Evolutionary conservation across 2,888 invertebrate genomes (phyloP).

Genomic region (Idaea aversata): DNA sequence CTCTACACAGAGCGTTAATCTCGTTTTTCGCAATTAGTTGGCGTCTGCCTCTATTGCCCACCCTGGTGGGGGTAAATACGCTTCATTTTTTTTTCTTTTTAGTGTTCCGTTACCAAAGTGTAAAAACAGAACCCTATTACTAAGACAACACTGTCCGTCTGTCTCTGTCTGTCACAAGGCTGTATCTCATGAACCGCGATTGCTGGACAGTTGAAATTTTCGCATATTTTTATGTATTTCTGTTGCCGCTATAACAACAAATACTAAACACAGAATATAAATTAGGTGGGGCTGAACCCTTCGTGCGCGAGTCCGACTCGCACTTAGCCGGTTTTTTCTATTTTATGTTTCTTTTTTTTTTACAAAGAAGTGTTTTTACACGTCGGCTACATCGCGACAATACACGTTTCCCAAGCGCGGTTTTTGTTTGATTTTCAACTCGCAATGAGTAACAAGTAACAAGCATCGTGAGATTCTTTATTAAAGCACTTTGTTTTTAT

Average conservation of each 20-base stretch:
- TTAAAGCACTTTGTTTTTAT: slow-evolving; percentile 27
- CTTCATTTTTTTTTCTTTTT: slow-evolving; percentile 46
- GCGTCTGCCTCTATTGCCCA: slow-evolving; percentile 61
- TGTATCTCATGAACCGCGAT: no score
- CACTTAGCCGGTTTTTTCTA: slow-evolving; percentile 19
- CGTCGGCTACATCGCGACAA: slow-evolving; percentile 37
- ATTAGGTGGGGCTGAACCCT: no score
- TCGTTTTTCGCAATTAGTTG: slow-evolving; percentile 75
- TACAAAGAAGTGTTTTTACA: slow-evolving; percentile 49
- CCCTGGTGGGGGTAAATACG: slow-evolving; percentile 56
- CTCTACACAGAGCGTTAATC: slow-evolving; percentile 71
- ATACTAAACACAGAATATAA: no score
- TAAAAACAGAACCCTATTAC: no score
- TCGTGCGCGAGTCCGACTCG: no score
- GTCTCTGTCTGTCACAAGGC: no score
- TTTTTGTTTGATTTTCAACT: slow-evolving; percentile 39
- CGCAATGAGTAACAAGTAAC: slow-evolving; percentile 32
- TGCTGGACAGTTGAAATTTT: no score
- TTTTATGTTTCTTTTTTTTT: slow-evolving; percentile 53
- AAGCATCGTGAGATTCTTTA: slow-evolving; percentile 27
- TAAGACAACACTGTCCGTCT: no score
- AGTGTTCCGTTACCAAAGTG: no score
- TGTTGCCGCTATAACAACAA: no score
- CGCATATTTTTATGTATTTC: no score
- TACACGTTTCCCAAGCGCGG: slow-evolving; percentile 32